Base-by-base conservation (phyloP, 2,888 invertebrate genomes). In the Camptogramma bilineatum region DNA sequence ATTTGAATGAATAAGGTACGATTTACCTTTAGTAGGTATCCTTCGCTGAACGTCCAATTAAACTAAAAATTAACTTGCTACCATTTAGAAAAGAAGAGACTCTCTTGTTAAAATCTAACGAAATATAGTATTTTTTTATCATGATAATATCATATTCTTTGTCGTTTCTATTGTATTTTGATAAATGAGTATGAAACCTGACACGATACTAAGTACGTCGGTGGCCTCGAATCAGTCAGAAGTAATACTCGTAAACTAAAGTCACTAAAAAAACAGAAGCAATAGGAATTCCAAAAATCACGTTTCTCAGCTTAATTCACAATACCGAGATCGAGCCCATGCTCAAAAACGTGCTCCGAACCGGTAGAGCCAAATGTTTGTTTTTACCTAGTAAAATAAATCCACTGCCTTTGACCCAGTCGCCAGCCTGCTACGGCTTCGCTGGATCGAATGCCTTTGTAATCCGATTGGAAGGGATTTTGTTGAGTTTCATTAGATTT, bases 371-470 rank as follows among this genome's bases (percentile, higher is more conserved):
- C 53, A 59, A 66, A 44, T 62, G 52, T 57, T 59, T 65, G 66
- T 64, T 70, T 63, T 55, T 51, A 70, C 69, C 67, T 55, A 70
- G 65, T 68, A 65, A 70, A 73, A 75, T 77, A 73, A 79, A 80
- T 74, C 75, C 71, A 71, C 73, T 77, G 78, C 75, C 81, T 82
- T 82, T 85, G 83, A 84, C 85, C 86, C 76, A 84, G 76, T 82
- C 76, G 62, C 75, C 69, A 66, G 57, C 56, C 74, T 42, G 52
- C 70, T 80, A 79, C 53, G 86, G 84, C 74, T 82, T 87, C 85
- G 62, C 74, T 74, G 71, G 77, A 75, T 76, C 71, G 74, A 79
- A 73, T 77, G 72, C 76, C 50, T 69, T 64, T 71, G 75, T 86
- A 86, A 88, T 85, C 84, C 81, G 83, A 86, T 88, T 87, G 74